A percentile compares a stretch with the other conserved stretches of the same genome.
Evolutionary conservation across 2,888 invertebrate species (phyloP).

Genomic region (Strigamia maritima): DNA sequence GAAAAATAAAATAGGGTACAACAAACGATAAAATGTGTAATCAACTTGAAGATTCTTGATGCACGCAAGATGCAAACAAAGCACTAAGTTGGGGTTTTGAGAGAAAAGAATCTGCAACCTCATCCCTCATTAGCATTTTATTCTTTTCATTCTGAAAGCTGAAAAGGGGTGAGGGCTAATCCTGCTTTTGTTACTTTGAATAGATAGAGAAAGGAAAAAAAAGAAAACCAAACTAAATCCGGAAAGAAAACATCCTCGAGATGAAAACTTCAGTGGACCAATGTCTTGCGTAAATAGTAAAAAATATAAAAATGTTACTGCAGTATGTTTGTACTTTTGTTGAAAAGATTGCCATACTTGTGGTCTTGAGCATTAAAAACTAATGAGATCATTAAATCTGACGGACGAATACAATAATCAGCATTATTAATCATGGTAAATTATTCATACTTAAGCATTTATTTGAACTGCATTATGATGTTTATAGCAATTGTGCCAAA

Average conservation of each 20-base stretch:
- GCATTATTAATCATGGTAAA: not conserved
- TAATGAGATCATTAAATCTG: constrained; percentile 6
- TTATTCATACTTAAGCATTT: not conserved
- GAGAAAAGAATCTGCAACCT: constrained; percentile 24
- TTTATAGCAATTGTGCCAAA: not conserved
- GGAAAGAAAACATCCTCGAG: constrained; percentile 20
- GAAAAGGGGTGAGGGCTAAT: constrained; percentile 25
- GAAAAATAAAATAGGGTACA: not conserved
- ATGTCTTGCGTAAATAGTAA: not conserved
- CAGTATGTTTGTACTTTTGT: not conserved
- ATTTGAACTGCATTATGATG: not conserved
- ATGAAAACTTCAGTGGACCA: constrained; percentile 24
- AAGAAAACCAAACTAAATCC: not conserved
- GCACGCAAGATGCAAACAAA: constrained; percentile 32
- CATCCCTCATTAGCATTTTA: constrained; percentile 32
- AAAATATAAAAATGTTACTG: not conserved
- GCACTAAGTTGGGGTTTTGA: constrained; percentile 10
- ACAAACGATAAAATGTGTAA: not conserved
- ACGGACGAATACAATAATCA: not conserved
- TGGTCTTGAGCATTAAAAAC: not conserved
- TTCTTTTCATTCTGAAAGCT: constrained; percentile 25
- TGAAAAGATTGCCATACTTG: not conserved
- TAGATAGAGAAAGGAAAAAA: not conserved
- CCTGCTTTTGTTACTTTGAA: constrained; percentile 24
- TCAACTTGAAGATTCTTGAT: not conserved